Conservation (phyloP, 1,140 invertebrate genomes). For the Drosophila nasuta region DNA sequence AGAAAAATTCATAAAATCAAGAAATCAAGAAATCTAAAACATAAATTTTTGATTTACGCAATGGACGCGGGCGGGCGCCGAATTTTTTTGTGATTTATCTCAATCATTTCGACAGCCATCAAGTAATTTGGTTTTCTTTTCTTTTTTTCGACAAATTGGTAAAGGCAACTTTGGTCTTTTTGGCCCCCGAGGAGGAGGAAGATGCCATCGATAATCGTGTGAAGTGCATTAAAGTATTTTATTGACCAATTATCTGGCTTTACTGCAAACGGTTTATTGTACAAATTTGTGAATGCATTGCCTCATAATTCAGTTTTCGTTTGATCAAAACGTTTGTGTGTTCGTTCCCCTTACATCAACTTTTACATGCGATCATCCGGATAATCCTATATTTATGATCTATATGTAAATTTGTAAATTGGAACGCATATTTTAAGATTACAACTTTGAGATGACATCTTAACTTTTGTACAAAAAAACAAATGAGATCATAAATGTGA, state of each 20-base stretch:
- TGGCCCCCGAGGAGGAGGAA: no score
- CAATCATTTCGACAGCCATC: conserved; percentile 70
- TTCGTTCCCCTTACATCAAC: no score
- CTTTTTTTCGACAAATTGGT: conserved; percentile 59
- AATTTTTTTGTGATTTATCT: conserved; percentile 67
- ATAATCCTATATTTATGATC: conserved; percentile 42
- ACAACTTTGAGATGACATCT: not conserved
- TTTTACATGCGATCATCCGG: conserved; percentile 19
- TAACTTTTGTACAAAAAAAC: not conserved
- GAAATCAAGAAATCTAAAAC: conserved; percentile 40
- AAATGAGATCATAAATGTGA: not conserved
- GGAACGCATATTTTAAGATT: conserved; percentile 20
- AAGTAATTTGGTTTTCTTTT: conserved; percentile 56
- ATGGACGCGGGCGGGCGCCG: conserved; percentile 35
- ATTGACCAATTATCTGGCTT: conserved; percentile 47
- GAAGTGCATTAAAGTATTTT: conserved; percentile 51
- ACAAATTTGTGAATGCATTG: conserved; percentile 1
- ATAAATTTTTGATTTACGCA: conserved; percentile 80
- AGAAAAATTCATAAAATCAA: conserved; percentile 63
- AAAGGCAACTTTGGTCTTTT: conserved; percentile 12
- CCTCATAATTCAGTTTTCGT: conserved; percentile 10
- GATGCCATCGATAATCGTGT: conserved; percentile 43
- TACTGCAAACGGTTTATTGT: conserved; percentile 26
- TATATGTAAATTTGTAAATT: conserved; percentile 1
- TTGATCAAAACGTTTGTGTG: conserved; percentile 1